phyloP scores from a whole-genome alignment of 2,888 invertebrate species.

The Hyposoter dolosus region DNA sequence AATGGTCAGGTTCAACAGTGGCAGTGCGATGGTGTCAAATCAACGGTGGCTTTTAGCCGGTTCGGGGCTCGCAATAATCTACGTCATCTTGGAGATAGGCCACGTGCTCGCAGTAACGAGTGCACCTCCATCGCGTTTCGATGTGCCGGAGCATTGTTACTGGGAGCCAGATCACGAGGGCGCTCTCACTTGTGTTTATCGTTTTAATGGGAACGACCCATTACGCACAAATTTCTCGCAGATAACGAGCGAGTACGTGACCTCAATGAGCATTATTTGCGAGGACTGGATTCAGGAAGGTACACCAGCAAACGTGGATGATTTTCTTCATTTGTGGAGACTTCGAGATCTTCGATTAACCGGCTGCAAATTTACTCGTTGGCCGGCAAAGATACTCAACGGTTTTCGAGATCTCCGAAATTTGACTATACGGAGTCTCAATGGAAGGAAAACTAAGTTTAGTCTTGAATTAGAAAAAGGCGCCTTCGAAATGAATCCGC shows the following conservation, averaged over 20 bases:
- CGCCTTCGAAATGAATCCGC: constrained; percentile 91
- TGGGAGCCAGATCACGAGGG: constrained; percentile 86
- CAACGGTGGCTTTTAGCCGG: constrained; percentile 54
- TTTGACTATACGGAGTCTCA: constrained; percentile 94
- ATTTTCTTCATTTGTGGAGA: constrained; percentile 92
- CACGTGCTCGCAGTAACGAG: constrained; percentile 82
- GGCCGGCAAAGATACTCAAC: constrained; percentile 92
- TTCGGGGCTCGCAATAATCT: constrained; percentile 56
- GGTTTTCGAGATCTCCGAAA: constrained; percentile 93
- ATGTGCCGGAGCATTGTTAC: constrained; percentile 94
- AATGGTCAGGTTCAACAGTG: constrained; percentile 52
- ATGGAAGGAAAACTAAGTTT: constrained; percentile 85
- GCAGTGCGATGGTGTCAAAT: constrained; percentile 48
- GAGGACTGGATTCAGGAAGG: constrained; percentile 72
- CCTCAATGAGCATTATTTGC: constrained; percentile 79
- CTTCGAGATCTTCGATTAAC: constrained; percentile 93
- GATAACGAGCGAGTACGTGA: constrained; percentile 90
- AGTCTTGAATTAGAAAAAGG: constrained; percentile 93
- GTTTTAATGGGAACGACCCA: constrained; percentile 86
- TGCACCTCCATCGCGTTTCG: constrained; percentile 87
- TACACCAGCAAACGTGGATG: constrained; percentile 79
- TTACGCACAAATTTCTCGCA: constrained; percentile 90
- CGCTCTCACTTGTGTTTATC: constrained; percentile 86
- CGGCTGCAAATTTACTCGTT: constrained; percentile 94
- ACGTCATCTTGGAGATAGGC: constrained; percentile 68